These are phyloP conservation scores for Paramacrobiotus metropolitanus DNA, from an alignment of 1,140 invertebrate genomes.

Conservation along the genomic window DNA sequence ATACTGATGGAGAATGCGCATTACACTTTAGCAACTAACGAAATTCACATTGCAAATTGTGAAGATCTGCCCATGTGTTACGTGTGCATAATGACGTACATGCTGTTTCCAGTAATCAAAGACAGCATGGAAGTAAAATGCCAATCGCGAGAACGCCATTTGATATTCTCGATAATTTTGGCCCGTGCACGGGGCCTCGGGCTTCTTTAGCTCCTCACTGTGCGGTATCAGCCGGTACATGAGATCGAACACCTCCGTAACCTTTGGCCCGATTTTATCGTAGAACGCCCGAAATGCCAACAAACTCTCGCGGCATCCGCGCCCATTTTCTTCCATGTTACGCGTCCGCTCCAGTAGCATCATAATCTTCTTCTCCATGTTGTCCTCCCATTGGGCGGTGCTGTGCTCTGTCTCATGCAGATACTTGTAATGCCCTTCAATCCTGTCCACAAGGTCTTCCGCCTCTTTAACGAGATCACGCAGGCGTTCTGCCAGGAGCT, in stretches of 20 bases:
- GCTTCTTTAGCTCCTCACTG: neutral
- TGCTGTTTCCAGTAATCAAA: slow-evolving; percentile 5
- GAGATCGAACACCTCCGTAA: neutral
- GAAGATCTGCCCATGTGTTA: neutral
- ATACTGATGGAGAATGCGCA: no score
- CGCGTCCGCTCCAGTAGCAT: neutral
- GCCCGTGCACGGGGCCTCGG: neutral
- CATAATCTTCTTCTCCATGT: neutral
- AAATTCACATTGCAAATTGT: no score
- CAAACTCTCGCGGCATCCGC: neutral
- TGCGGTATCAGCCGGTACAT: neutral
- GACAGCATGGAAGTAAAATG: neutral
- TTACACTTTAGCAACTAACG: no score
- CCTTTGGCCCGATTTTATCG: neutral
- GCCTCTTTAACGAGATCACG: neutral
- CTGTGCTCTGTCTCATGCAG: neutral
- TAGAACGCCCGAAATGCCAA: neutral
- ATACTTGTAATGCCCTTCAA: neutral
- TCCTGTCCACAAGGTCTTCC: neutral
- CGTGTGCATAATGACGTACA: neutral
- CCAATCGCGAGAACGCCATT: neutral
- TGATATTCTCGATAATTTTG: neutral
- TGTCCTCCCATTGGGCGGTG: neutral
- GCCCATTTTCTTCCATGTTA: neutral
- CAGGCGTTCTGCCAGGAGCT: neutral